Evolutionary conservation across 2,888 invertebrate species (phyloP), one percentile per base, ranked within the genome.

Genomic region (Brachyptera risi): DNA sequence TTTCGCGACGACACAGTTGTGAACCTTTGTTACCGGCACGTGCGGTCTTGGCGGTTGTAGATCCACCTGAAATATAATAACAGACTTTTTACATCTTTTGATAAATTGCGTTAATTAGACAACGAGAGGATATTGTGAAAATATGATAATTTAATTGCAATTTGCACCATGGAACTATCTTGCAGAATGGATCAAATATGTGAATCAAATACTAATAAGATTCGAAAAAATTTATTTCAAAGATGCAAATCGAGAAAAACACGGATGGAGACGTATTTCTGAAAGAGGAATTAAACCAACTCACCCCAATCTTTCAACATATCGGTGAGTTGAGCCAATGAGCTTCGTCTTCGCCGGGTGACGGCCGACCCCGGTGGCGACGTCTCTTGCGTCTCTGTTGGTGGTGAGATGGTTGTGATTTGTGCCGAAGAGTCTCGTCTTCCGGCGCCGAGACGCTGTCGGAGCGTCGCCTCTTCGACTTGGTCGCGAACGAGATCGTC

Each of bases 341-440:
- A 92, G 66, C 91, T 91, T 59, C 92, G 85, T 17, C 92, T 84
- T 3, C 92, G 84, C 5, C 90, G 83, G 58, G 85, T 51, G n/a
- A 35, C 60, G 19, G 49, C 64, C 24, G 68, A 65, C 23, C 67
- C 66, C 65, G 84, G 81, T 37, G 86, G 87, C 66, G 90, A 88
- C 42, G 83, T 81, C 69, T 87, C 86, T 71, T 89, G 89, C 3
- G 78, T 78, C 72, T 85, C 84, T 63, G 82, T 82, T 61, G 92
- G 92, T 57, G 93, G 92, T 24, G 92, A 91, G 47, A 89, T 82
- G 73, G 86, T 83, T 70, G 88, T 86, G 68, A 94, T 93, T 77
- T 94, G 94, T 1, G 93, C 91, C n/a, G 92, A 89, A 0, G 93
- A 93, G 75, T 94, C 93, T 65, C 93, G 80, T 62, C 93, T 83